These are phyloP conservation scores for Medauroidea extradentata DNA, from an alignment of 1,140 invertebrate species.

Conservation along the genomic window DNA sequence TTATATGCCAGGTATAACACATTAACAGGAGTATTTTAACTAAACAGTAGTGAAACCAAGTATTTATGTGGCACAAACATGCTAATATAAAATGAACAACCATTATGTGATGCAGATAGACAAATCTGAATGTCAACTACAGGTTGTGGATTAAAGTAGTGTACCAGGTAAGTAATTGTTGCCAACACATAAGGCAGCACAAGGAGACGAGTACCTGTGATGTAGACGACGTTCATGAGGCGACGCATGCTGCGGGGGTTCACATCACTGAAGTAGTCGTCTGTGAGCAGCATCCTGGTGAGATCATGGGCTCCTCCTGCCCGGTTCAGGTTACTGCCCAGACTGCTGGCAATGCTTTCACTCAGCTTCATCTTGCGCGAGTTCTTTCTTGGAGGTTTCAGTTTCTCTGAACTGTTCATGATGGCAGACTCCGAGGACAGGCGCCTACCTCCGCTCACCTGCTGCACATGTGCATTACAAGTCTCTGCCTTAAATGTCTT, in stretches of 20 bases:
- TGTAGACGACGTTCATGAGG: constrained; percentile 96
- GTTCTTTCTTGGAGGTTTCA: constrained; percentile 49
- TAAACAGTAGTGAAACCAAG: too few species aligned
- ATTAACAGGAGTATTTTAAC: too few species aligned
- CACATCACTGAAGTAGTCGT: constrained; percentile 96
- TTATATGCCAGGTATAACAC: too few species aligned
- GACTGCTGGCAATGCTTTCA: constrained; percentile 84
- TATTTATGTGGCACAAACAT: too few species aligned
- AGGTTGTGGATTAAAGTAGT: too few species aligned
- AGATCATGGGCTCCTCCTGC: constrained; percentile 64
- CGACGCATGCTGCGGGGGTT: constrained; percentile 95
- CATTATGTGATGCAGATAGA: too few species aligned
- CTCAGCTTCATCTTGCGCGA: constrained; percentile 70
- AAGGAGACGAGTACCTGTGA: constrained; percentile 67
- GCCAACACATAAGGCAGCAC: too few species aligned
- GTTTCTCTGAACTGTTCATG: constrained; percentile 56
- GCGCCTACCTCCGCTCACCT: constrained; percentile 51
- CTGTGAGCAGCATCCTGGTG: constrained; percentile 83
- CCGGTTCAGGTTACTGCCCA: constrained; percentile 80
- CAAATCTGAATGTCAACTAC: too few species aligned
- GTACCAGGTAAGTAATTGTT: too few species aligned
- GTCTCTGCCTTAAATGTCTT: too few species aligned
- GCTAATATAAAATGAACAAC: too few species aligned
- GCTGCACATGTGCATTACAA: too few species aligned
- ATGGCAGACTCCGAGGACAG: constrained; percentile 67